Evolutionary conservation across 92 coral and sea anemone species (phyloP).

Genomic region (Siderastrea siderea): DNA sequence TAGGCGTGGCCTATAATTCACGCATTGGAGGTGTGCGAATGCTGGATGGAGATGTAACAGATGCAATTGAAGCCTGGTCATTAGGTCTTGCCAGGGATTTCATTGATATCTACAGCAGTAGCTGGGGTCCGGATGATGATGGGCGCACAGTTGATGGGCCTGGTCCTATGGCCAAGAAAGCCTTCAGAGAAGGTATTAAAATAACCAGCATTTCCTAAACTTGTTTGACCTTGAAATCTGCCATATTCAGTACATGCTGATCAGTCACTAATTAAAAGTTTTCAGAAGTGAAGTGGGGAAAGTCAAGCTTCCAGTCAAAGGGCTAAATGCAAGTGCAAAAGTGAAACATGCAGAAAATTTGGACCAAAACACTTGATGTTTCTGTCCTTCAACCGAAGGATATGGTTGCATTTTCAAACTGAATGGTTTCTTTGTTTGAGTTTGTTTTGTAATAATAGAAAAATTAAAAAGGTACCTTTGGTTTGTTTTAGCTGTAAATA

Average conservation of each 20-base stretch:
- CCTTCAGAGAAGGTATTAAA: conserved; percentile 88
- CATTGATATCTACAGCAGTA: conserved; percentile 97
- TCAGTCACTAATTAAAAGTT: too few species aligned
- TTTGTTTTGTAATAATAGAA: too few species aligned
- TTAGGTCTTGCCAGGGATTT: conserved; percentile 78
- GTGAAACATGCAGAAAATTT: too few species aligned
- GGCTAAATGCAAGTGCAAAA: too few species aligned
- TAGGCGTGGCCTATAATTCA: conserved; percentile 97
- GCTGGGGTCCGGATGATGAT: conserved; percentile 99
- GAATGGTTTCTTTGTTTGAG: too few species aligned
- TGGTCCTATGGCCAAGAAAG: conserved; percentile 90
- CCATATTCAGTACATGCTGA: neutral
- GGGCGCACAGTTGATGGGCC: conserved; percentile 99
- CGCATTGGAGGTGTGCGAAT: conserved; percentile 97
- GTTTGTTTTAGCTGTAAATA: too few species aligned
- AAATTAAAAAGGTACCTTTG: too few species aligned
- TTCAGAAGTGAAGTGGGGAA: too few species aligned
- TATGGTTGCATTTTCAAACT: too few species aligned
- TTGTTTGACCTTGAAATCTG: neutral
- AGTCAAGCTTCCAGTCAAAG: too few species aligned
- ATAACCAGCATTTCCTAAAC: neutral
- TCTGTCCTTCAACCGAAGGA: too few species aligned
- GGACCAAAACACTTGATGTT: too few species aligned
- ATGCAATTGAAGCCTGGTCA: conserved; percentile 91
- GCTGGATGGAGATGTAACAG: conserved; percentile 99